A percentile compares a stretch with the other conserved stretches of the same genome.
Evolutionary conservation across 2,888 invertebrate species (phyloP).

Genomic region (Blomia tropicalis): DNA sequence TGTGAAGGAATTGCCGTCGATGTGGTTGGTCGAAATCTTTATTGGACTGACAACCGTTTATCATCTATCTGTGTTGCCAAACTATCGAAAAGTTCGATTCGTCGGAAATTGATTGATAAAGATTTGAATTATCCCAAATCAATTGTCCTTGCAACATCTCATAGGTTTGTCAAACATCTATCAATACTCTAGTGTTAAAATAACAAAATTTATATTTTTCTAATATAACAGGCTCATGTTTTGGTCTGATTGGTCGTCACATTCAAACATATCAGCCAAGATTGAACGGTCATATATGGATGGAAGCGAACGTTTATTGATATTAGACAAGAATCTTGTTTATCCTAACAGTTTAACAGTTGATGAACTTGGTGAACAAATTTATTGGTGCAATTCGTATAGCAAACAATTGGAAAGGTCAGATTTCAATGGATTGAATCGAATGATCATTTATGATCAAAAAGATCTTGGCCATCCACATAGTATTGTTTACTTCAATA

Average conservation of each 20-base stretch:
- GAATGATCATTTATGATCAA: slow-evolving; percentile 41
- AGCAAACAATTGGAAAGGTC: slow-evolving; percentile 41
- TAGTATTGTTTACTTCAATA: slow-evolving; percentile 49
- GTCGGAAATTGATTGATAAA: slow-evolving; percentile 45
- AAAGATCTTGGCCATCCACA: slow-evolving; percentile 47
- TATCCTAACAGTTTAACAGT: slow-evolving; percentile 46
- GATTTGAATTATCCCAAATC: slow-evolving; percentile 47
- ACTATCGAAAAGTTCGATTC: slow-evolving; percentile 49
- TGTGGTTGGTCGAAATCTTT: slow-evolving; percentile 70
- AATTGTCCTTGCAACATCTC: slow-evolving; percentile 48
- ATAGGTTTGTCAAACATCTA: not conserved
- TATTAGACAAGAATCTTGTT: slow-evolving; percentile 40
- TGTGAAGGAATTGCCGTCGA: slow-evolving; percentile 77
- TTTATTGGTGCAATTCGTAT: slow-evolving; percentile 37
- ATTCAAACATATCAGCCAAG: slow-evolving; percentile 43
- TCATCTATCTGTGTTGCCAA: slow-evolving; percentile 75
- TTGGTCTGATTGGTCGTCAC: slow-evolving; percentile 53
- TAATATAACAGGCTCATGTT: slow-evolving; percentile 44
- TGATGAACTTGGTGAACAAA: slow-evolving; percentile 38
- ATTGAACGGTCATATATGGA: slow-evolving; percentile 55
- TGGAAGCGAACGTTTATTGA: slow-evolving; percentile 44
- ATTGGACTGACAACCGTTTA: slow-evolving; percentile 81
- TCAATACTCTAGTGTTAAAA: not conserved
- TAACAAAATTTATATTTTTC: not conserved
- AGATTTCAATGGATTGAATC: slow-evolving; percentile 49